Percentiles rank a stretch among this genome's conserved stretches.
Conservation (phyloP, 2,797 vertebrate genomes). For the Fringilla coelebs region DNA sequence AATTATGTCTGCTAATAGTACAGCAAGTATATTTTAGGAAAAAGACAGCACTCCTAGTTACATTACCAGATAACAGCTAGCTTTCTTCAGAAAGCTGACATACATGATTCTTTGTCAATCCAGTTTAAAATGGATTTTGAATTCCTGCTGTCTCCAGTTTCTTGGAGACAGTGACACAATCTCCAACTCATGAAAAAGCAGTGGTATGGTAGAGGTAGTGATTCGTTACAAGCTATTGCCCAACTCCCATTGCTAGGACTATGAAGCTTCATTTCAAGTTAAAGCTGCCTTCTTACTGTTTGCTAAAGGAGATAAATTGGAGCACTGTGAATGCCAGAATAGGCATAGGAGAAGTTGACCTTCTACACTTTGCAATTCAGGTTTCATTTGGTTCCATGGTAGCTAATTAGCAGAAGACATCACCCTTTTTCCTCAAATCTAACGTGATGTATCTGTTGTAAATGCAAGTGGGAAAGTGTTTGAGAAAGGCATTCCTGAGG, state of each 20-base stretch:
- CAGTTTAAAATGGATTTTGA: not conserved
- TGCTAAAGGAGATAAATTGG: not conserved
- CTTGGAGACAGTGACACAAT: not conserved
- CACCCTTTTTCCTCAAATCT: not conserved
- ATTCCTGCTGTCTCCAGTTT: not conserved
- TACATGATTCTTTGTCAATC: not conserved
- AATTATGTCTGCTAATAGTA: not conserved
- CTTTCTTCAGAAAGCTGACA: not conserved
- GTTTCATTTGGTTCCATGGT: not conserved
- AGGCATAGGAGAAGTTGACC: not conserved
- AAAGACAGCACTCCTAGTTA: not conserved
- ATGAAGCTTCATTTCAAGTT: not conserved
- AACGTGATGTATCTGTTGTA: not conserved
- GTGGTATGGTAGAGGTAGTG: not conserved
- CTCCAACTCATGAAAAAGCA: not conserved
- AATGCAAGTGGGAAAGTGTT: not conserved
- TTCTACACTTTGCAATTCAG: not conserved
- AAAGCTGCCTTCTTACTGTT: not conserved
- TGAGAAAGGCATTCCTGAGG: not conserved
- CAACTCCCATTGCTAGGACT: not conserved
- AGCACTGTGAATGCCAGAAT: not conserved
- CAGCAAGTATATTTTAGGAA: not conserved
- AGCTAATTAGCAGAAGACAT: not conserved
- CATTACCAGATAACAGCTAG: not conserved
- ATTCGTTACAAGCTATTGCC: not conserved